Evolutionary conservation across 1,140 invertebrate genomes (phyloP).

Genomic region (Ips typographus): DNA sequence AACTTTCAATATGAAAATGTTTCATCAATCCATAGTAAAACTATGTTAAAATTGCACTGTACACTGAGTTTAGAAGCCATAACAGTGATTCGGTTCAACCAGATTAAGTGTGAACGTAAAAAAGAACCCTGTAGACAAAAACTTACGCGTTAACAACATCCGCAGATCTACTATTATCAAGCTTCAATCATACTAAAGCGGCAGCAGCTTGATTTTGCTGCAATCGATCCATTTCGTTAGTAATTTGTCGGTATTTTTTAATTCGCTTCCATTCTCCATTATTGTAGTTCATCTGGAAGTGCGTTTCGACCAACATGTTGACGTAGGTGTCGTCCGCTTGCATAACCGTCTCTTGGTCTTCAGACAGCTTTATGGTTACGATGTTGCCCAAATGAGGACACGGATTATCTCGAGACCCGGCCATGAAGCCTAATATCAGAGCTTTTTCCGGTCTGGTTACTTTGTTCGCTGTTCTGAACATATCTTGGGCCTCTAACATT

Average conservation of each 20-base stretch:
- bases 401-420: constrained; percentile 92
- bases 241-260: constrained; percentile 74
- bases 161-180: not conserved
- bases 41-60: no score
- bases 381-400: constrained; percentile 92
- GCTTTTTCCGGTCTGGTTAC: constrained; percentile 96
- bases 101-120: no score
- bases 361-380: constrained; percentile 89
- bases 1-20: no score
- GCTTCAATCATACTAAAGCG: constrained; percentile 43
- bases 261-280: constrained; percentile 93
- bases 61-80: no score
- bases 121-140: no score
- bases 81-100: no score
- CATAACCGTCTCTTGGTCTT: constrained; percentile 79
- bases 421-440: constrained; percentile 97
- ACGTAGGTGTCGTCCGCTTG: constrained; percentile 73
- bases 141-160: no score
- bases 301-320: constrained; percentile 83
- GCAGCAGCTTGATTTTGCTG: constrained; percentile 42
- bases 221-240: constrained; percentile 55
- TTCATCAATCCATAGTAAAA: no score
- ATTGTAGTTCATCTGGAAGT: constrained; percentile 96
- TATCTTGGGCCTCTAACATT: constrained; percentile 96
- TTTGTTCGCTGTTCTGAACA: constrained; percentile 94